These are phyloP conservation scores for Peromyscus attwateri DNA, from an alignment of 2,797 vertebrate genomes.

Conservation along the genomic window DNA sequence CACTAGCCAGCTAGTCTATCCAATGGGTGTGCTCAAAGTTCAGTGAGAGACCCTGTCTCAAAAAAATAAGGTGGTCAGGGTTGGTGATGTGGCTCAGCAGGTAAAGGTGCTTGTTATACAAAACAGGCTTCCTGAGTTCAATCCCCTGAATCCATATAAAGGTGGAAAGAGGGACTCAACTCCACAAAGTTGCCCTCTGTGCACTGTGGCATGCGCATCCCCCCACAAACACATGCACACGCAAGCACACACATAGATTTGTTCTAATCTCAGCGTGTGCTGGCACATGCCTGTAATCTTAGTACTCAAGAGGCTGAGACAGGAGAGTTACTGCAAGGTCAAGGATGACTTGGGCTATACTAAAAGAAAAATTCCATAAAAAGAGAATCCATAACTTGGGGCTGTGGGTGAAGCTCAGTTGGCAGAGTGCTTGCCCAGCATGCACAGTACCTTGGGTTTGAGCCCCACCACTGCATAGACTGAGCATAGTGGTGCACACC, in stretches of 20 bases:
- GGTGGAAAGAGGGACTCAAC: not conserved
- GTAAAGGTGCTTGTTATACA: not conserved
- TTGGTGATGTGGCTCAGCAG: not conserved
- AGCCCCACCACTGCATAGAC: not conserved
- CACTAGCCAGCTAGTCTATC: too few relatives aligned
- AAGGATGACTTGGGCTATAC: not conserved
- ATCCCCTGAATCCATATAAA: not conserved
- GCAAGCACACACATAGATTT: not conserved
- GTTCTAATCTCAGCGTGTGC: not conserved
- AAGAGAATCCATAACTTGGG: not conserved
- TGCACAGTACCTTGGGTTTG: not conserved
- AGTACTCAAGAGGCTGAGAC: not conserved
- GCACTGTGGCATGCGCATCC: not conserved
- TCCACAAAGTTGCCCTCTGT: not conserved
- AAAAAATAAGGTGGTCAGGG: not conserved
- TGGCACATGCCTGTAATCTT: not conserved
- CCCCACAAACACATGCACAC: not conserved
- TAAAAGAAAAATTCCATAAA: not conserved
- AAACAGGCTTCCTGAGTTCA: not conserved
- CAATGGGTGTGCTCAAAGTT: not conserved
- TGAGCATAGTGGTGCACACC: too few relatives aligned
- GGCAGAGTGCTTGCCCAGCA: not conserved
- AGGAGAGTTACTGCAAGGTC: not conserved
- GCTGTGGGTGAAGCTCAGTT: too few relatives aligned
- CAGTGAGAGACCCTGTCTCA: not conserved